Percentiles rank a stretch among this genome's conserved stretches.
These are phyloP conservation scores for Ommatoiulus sabulosus DNA, from an alignment of 2,888 invertebrate genomes.

Conservation along the genomic window DNA sequence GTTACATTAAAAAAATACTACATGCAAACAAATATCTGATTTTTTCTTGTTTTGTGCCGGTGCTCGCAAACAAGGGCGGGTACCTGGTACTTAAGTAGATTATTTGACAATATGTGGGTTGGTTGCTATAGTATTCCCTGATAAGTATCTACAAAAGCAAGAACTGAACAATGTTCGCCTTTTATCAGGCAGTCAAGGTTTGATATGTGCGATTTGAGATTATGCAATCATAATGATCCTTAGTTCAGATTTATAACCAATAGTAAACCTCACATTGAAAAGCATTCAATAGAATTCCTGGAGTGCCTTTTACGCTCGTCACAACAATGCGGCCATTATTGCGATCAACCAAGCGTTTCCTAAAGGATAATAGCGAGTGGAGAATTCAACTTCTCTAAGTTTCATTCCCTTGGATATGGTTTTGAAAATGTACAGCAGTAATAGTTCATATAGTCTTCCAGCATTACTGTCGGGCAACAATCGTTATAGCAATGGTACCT, in stretches of 20 bases:
- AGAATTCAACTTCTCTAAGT: neutral
- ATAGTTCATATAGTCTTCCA: conserved; percentile 7
- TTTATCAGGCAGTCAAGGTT: neutral
- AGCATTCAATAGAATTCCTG: conserved; percentile 32
- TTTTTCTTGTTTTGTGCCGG: neutral
- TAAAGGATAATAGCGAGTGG: neutral
- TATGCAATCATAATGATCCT: neutral
- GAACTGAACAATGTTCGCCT: neutral
- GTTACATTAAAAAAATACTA: neutral
- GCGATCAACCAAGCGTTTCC: neutral
- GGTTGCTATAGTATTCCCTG: neutral
- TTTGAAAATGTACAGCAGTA: neutral
- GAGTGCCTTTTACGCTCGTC: conserved; percentile 31
- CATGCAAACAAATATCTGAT: conserved; percentile 11
- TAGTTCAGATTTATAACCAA: conserved; percentile 11
- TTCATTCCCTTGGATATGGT: conserved; percentile 16
- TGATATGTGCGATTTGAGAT: neutral
- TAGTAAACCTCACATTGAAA: neutral
- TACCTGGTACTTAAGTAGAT: neutral
- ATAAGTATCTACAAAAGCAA: neutral
- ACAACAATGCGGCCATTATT: conserved; percentile 26
- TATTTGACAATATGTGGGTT: conserved; percentile 18
- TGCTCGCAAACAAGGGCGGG: neutral
- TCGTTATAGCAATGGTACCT: neutral
- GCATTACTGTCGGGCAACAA: neutral